A percentile compares a stretch with the other conserved stretches of the same genome.
These are phyloP conservation scores for Thryonomys swinderianus DNA, from an alignment of 2,113 vertebrate species.

Conservation along the genomic window DNA sequence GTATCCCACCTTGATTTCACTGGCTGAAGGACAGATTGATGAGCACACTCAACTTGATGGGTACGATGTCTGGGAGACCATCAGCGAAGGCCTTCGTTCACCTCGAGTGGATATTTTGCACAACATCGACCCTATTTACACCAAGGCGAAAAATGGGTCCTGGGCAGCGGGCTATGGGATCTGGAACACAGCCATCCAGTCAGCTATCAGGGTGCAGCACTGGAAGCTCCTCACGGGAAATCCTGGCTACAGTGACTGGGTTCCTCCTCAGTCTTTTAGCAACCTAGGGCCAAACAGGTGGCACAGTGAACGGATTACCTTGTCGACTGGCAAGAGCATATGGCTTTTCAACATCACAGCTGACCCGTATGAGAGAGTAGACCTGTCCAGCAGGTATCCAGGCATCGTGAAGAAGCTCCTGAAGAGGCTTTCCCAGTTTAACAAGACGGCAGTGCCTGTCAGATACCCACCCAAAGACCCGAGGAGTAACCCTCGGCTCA, in stretches of 20 bases:
- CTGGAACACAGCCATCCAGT: conserved; percentile 97
- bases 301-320: conserved; percentile 93
- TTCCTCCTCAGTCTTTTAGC: conserved; percentile 96
- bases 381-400: conserved; percentile 92
- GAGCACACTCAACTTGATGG: conserved; percentile 94
- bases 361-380: conserved; percentile 95
- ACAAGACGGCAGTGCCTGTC: conserved; percentile 94
- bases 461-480: conserved; percentile 96
- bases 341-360: conserved; percentile 99
- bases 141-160: conserved; percentile 95
- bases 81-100: conserved; percentile 95
- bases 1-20: conserved; percentile 95
- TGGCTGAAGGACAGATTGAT: conserved; percentile 94
- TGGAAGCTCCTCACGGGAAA: conserved; percentile 98
- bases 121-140: conserved; percentile 97
- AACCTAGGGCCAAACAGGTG: conserved; percentile 91
- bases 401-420: conserved; percentile 94
- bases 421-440: conserved; percentile 92
- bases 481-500: conserved; percentile 96
- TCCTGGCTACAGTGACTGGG: conserved; percentile 97
- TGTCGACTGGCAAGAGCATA: conserved; percentile 93
- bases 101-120: conserved; percentile 96
- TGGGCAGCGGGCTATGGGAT: conserved; percentile 96
- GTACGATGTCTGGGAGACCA: conserved; percentile 97
- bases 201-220: conserved; percentile 94